Base-by-base conservation (phyloP, 2,797 vertebrate species). In the Paedocypris micromegethes region DNA sequence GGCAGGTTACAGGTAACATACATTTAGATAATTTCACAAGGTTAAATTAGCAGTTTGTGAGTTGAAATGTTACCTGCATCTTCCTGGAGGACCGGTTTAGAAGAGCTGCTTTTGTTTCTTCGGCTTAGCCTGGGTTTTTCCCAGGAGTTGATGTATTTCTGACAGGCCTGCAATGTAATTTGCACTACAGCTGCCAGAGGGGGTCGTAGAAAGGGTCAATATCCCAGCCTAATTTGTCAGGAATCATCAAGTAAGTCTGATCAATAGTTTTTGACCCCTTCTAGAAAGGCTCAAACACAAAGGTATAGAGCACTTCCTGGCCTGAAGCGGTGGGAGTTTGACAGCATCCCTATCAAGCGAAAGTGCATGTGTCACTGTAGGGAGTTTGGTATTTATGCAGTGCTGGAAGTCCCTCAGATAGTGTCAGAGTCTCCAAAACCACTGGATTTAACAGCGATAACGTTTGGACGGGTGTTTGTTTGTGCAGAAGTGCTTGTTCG, bases 241-340 rank as follows among this genome's bases (percentile, higher is more conserved):
- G 83, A 86, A 87, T 85, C 64, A 75, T 80, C 78, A 79, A 77
- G 80, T 80, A 77, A 81, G 80, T 70, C 75, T 77, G 82, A 82
- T 86, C 86, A 78, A 85, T 85, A 87, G 79, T 79, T 76, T 81
- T 83, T 82, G 82, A 87, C 84, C 86, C 82, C 82, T 50, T 72
- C 78, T 72, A 75, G 80, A 83, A 84, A 77, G 72, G 71, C 56
- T 73, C 68, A 76, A 77, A 84, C 76, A 73, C 60, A 23, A 66
- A 76, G 72, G 77, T 75, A 70, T 77, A 68, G 64, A 80, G 71
- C 70, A 66, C 77, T 77, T 73, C 52, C 76, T 78, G 74, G 77
- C 76, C 75, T 56, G 68, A 73, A 81, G 80, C 72, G 53, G 75
- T 70, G 58, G 77, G 78, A 81, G 63, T 69, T 65, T 54, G 72